A percentile compares a stretch with the other conserved stretches of the same genome.
Evolutionary conservation across 2,888 invertebrate species (phyloP).

Genomic region (Boloria selene): DNA sequence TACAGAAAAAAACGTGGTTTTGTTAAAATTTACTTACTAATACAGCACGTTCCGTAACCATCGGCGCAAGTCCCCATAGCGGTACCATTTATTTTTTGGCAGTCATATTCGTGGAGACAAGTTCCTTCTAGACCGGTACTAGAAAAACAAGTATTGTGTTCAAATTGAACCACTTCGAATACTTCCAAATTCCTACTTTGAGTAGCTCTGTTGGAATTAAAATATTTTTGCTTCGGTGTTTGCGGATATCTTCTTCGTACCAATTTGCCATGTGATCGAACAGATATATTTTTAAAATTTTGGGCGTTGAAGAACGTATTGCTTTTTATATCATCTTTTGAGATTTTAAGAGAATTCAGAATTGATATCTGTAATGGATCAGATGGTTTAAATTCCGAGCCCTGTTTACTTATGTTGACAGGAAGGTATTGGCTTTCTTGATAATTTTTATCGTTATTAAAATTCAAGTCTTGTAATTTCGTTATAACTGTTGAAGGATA

Average conservation of each 20-base stretch:
- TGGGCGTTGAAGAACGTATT: background rate
- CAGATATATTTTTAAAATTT: constrained; percentile 2
- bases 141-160: constrained; percentile 84
- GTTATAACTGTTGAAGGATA: constrained; percentile 52
- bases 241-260: constrained; percentile 41
- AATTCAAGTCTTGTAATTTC: constrained; percentile 1
- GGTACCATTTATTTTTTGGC: constrained; percentile 83
- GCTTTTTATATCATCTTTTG: too few species aligned
- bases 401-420: background rate
- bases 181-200: constrained; percentile 83
- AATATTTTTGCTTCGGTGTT: constrained; percentile 34
- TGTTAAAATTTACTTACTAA: constrained; percentile 83
- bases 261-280: constrained; percentile 47
- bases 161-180: constrained; percentile 87
- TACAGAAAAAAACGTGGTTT: background rate
- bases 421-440: background rate
- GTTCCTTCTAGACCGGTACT: constrained; percentile 84
- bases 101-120: constrained; percentile 87
- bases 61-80: constrained; percentile 86
- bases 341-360: background rate
- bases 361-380: constrained; percentile 17
- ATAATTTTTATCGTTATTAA: too few species aligned
- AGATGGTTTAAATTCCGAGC: constrained; percentile 10
- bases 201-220: constrained; percentile 35
- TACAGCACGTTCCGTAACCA: constrained; percentile 88